Conservation (phyloP, 2,888 invertebrate species). For the Oligia fasciuncula region DNA sequence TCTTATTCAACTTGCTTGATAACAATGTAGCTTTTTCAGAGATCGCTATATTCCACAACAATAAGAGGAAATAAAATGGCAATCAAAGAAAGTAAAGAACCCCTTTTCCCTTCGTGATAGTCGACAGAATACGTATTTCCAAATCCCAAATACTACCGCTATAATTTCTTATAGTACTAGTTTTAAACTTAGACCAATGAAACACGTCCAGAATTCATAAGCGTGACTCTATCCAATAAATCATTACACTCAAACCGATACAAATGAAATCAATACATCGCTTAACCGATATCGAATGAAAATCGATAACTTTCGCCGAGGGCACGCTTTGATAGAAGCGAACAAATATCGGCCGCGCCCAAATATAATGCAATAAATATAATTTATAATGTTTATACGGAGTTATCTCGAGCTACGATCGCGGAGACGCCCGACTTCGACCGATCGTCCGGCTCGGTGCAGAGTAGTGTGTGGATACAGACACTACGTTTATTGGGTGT, state of each 20-base stretch:
- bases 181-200: background rate
- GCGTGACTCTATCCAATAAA: constrained; percentile 22
- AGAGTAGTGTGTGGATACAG: constrained; percentile 71
- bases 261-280: constrained; percentile 65
- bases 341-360: constrained; percentile 83
- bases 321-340: constrained; percentile 83
- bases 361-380: constrained; percentile 89
- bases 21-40: background rate
- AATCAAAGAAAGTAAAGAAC: background rate
- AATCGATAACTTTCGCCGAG: constrained; percentile 71
- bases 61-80: background rate
- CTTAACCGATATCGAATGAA: constrained; percentile 58
- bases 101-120: too few species aligned
- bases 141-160: background rate
- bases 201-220: background rate
- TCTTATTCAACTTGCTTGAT: background rate
- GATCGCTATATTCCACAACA: background rate
- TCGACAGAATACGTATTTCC: background rate
- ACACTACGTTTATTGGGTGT: constrained; percentile 1
- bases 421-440: constrained; percentile 82
- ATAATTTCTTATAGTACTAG: background rate
- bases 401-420: constrained; percentile 84
- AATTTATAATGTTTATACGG: constrained; percentile 88
- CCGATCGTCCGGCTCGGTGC: constrained; percentile 66
- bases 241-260: constrained; percentile 52